Conservation (phyloP, 2,797 vertebrate genomes). For the Pseudocheirus occidentalis region DNA sequence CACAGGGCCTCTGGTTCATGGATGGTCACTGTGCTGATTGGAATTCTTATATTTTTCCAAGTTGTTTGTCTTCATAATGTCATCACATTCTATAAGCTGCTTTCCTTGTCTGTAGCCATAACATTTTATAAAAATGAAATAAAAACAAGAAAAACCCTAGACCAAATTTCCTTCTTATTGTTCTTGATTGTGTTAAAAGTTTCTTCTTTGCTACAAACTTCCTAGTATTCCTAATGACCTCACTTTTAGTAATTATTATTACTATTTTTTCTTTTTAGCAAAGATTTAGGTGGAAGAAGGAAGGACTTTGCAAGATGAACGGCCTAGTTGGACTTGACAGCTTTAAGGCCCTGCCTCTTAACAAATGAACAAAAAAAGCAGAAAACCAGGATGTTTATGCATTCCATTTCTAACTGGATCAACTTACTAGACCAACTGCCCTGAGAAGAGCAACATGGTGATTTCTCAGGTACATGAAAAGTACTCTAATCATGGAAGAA, state of each 20-base stretch:
- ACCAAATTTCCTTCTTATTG: background rate
- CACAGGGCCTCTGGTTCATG: background rate
- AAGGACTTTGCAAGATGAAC: background rate
- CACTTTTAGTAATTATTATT: background rate
- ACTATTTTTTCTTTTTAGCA: background rate
- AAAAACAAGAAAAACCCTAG: background rate
- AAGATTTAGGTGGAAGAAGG: background rate
- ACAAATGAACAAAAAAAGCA: background rate
- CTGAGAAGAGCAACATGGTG: background rate
- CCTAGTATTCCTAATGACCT: slow-evolving; percentile 13
- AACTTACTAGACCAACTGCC: background rate
- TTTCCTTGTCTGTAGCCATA: background rate
- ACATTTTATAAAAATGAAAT: background rate
- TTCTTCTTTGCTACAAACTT: background rate
- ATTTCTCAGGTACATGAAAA: background rate
- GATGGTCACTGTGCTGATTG: background rate
- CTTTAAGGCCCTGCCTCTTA: background rate
- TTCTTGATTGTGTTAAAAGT: background rate
- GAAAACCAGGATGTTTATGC: background rate
- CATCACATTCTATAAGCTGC: background rate
- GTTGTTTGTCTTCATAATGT: background rate
- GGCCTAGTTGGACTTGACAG: background rate
- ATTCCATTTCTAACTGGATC: background rate
- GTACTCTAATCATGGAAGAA: background rate
- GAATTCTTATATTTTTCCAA: background rate